phyloP scores from a whole-genome alignment of 2,888 invertebrate genomes.

The Sphinx pinastri region DNA sequence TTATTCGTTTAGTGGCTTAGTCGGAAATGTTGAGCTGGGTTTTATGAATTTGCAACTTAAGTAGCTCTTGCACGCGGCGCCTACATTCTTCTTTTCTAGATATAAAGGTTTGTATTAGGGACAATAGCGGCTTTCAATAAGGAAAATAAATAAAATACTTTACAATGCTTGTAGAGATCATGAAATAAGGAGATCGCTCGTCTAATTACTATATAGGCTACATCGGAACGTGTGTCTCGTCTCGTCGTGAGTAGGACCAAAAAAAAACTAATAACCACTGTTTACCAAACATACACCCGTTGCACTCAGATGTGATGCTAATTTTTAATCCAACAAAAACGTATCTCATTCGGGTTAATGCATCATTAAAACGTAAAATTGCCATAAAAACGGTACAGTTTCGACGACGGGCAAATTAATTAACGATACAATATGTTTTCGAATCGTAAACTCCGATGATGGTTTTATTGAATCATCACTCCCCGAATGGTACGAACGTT shows the following conservation, averaged over 20 bases:
- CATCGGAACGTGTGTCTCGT: no score
- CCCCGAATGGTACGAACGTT: slow-evolving; percentile 1
- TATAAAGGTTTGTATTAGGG: no score
- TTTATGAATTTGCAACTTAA: no score
- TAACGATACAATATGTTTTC: slow-evolving; percentile 31
- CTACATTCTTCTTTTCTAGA: no score
- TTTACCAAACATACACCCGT: not conserved
- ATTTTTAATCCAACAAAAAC: not conserved
- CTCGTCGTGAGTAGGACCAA: no score
- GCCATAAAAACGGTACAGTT: slow-evolving; percentile 37
- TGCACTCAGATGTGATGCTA: not conserved
- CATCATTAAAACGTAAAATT: slow-evolving; percentile 34
- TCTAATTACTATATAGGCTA: no score
- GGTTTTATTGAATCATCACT: slow-evolving; percentile 19
- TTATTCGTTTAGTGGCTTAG: not conserved
- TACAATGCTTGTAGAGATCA: no score
- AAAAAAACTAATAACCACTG: not conserved
- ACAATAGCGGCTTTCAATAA: no score
- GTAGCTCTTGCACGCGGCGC: no score
- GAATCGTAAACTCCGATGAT: slow-evolving; percentile 16
- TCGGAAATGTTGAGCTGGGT: no score
- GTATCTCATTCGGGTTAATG: slow-evolving; percentile 29
- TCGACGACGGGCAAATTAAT: slow-evolving; percentile 37
- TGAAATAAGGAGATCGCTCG: no score
- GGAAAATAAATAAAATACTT: no score